Base-by-base conservation (phyloP, 2,797 vertebrate species). In the Pachyuromys duprasi region DNA sequence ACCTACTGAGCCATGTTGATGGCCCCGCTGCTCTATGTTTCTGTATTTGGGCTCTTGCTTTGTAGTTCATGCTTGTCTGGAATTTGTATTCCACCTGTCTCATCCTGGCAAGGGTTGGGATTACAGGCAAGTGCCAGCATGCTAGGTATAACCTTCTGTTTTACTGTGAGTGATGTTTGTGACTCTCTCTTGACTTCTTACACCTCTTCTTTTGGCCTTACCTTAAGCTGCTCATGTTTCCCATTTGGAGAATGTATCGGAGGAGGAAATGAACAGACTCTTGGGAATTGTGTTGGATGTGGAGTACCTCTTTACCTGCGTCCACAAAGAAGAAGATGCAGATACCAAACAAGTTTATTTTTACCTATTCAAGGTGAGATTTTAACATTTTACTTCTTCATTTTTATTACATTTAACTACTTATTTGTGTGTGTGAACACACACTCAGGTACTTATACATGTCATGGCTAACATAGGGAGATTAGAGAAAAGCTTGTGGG, bases 311-410 rank as follows among this genome's bases (percentile, higher is more conserved):
- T 99, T 99, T 98, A 99, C 99, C 1, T 99, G 99, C 91, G 99
- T 99, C 94, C 99, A 99, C 98, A 99, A 99, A 98, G 99, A 99
- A 98, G 99, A 99, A 98, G 99, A 99, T 93, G 99, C 99, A 28
- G 99, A 99, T 98, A 99, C 99, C 94, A 99, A 99, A 97, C 99
- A 99, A 98, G 99, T 99, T 97, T 99, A 99, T 98, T 99, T 99
- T 98, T 99, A 99, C 91, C 98, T 99, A 60, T 99, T 99, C 98
- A 99, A 99, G 99, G 99, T 99, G 98, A 82, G 89, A n/a, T 18
- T 69, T 69, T 79, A 55, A 89, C 93, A 14, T 74, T 63, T 53
- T 24, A 65, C 22, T 33, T 62, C 5, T 42, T 82, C 62, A 31
- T 31, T 76, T 74, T 49, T 33, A 62, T 22, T 45, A 24, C 26